Percentiles rank a stretch among this genome's conserved stretches.
Conservation (phyloP, 1,140 invertebrate genomes). For the Zophobas morio region DNA sequence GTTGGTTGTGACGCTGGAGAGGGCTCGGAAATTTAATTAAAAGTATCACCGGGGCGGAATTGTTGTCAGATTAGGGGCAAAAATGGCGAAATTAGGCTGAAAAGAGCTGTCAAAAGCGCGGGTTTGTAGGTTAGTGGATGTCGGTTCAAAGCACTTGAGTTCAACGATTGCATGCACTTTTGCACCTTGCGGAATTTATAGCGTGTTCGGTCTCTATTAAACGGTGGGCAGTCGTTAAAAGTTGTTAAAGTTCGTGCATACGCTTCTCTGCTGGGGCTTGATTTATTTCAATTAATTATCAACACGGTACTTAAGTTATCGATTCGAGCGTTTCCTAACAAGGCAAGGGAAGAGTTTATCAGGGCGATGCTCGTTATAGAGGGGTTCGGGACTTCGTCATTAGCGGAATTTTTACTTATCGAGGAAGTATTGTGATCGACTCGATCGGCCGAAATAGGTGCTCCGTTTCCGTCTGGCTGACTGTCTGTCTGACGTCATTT, state of each 20-base stretch:
- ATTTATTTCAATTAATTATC: conserved; percentile 28
- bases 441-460: no score
- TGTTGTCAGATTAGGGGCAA: no score
- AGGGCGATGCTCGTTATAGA: not conserved
- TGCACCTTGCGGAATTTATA: conserved; percentile 35
- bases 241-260: conserved; percentile 8
- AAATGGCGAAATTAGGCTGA: not conserved
- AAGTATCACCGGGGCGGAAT: not conserved
- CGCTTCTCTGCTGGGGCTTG: not conserved
- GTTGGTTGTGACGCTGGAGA: no score
- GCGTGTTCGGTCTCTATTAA: conserved; percentile 32
- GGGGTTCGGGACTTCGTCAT: not conserved
- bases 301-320: not conserved
- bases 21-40: not conserved
- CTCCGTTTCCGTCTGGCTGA: no score
- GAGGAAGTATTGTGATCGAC: no score
- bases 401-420: not conserved
- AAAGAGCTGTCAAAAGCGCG: not conserved
- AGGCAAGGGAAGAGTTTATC: conserved; percentile 3
- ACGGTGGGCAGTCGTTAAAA: conserved; percentile 22
- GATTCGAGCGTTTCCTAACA: not conserved
- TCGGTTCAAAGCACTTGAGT: conserved; percentile 30
- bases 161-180: conserved; percentile 30
- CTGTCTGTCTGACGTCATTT: no score
- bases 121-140: not conserved